phyloP scores from a whole-genome alignment of 2,888 invertebrate species.

The Leucophenga maculata region DNA sequence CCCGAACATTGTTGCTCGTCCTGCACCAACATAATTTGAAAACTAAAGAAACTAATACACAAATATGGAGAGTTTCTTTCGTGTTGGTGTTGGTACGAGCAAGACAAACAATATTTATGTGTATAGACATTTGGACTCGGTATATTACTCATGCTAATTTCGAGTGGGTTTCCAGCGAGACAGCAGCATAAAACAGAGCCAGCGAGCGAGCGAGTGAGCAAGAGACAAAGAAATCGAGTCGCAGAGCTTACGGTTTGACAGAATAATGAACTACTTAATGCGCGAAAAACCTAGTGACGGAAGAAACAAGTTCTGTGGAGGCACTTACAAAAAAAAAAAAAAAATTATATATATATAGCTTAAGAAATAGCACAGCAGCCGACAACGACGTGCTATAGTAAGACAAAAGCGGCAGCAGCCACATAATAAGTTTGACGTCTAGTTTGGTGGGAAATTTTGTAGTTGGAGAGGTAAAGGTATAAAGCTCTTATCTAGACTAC shows the following conservation, averaged over 20 bases:
- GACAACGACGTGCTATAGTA: background rate
- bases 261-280: constrained; percentile 59
- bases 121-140: background rate
- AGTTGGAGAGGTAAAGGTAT: background rate
- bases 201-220: too few species aligned
- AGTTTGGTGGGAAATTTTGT: background rate
- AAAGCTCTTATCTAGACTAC: constrained; percentile 6
- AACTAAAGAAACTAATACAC: too few species aligned
- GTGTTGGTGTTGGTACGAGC: background rate
- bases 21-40: background rate
- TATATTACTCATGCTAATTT: constrained; percentile 55
- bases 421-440: background rate
- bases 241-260: constrained; percentile 22
- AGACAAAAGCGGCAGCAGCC: background rate
- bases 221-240: too few species aligned
- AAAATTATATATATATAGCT: too few species aligned
- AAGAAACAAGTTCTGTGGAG: constrained; percentile 47
- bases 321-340: background rate
- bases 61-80: too few species aligned
- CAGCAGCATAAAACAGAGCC: background rate
- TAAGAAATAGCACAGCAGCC: background rate
- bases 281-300: constrained; percentile 32
- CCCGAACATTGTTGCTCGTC: too few species aligned
- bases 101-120: background rate
- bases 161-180: constrained; percentile 10